Base-by-base conservation (phyloP, 2,113 vertebrate genomes). In the Percopsis transmontana region DNA sequence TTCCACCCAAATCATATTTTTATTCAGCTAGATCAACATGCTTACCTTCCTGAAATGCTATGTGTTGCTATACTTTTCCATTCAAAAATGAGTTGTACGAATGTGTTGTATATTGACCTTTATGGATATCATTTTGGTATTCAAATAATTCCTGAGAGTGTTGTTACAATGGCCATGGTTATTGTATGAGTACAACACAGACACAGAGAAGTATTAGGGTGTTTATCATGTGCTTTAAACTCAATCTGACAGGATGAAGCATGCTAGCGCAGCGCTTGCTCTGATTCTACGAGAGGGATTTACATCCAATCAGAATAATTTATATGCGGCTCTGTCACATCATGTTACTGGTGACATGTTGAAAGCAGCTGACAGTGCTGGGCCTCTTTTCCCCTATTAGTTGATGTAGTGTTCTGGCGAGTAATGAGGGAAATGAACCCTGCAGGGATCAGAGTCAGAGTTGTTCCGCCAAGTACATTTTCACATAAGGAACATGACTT, bases 251-350 rank as follows among this genome's bases (percentile, higher is more conserved):
- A 69, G 66, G 66, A 77, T 82, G 71, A 76, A 74, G 68, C 54
- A 33, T 41, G 68, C 74, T 83, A 64, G 70, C 71, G 62, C 62
- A 3, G 23, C 73, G 39, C 55, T 64, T 70, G 77, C 70, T 21
- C 56, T 6, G 62, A 72, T 75, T 86, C 69, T 63, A 68, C 77
- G 85, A 75, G 57, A 65, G 53, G 79, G 80, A 83, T 85, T 84
- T 79, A 68, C 78, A 78, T 80, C 59, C 77, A 82, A 73, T 85
- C 76, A 67, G 69, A 72, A 81, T 88, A 70, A 80, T 87, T 83
- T 63, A 77, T 56, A 62, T 65, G 40, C 50, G 8, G 0, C 48
- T 70, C 61, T 76, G 79, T 77, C 83, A 82, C 58, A 62, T 58
- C 65, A 68, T 54, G 77, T 82, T 80, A 68, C 58, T 15, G 33